Conservation (phyloP, 2,113 vertebrate species). For the Corythornis cristatus region DNA sequence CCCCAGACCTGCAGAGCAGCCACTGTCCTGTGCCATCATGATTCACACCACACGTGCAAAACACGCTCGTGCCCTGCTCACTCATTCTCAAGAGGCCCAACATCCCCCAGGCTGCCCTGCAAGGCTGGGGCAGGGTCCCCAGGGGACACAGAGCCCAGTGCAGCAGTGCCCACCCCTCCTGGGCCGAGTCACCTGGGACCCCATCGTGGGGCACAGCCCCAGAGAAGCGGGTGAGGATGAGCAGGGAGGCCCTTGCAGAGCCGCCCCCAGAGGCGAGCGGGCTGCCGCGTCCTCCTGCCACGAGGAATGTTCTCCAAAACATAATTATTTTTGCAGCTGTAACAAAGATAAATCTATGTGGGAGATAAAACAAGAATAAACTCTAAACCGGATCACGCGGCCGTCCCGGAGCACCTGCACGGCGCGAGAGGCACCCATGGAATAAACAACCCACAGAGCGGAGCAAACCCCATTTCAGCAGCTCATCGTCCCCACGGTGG, state of each 20-base stretch:
- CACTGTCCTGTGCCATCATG: not conserved
- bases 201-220: accelerated
- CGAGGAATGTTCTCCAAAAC: not conserved
- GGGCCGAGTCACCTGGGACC: not conserved
- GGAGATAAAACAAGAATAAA: not conserved
- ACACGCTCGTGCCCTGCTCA: accelerated
- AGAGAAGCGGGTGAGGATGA: not conserved
- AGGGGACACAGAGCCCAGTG: not conserved
- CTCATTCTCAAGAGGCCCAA: accelerated
- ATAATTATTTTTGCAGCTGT: constrained; percentile 28
- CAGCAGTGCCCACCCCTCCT: accelerated
- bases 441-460: accelerated
- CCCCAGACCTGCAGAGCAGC: not conserved
- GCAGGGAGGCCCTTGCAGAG: not conserved
- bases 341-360: constrained; percentile 13
- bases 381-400: not conserved
- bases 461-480: accelerated
- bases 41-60: not conserved
- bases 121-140: not conserved
- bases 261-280: not conserved
- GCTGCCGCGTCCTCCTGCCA: not conserved
- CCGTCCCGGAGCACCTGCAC: not conserved
- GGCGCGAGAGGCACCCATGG: accelerated
- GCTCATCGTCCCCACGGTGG: accelerated
- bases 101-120: accelerated